phyloP scores from a whole-genome alignment of 1,140 invertebrate genomes.

The Stegodyphus dumicola region DNA sequence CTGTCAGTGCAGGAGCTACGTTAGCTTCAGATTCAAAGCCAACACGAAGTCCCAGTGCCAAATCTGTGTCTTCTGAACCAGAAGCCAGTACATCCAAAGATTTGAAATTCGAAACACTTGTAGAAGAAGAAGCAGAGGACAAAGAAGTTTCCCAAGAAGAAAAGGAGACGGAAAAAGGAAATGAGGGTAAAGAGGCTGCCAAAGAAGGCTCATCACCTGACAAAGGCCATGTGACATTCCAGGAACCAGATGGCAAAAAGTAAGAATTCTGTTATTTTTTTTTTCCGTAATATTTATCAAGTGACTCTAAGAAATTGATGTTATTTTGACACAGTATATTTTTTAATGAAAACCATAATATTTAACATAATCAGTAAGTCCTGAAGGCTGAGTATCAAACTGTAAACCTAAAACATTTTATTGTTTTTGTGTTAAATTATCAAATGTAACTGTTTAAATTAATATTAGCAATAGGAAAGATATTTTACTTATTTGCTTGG shows the following conservation, averaged over 20 bases:
- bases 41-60: slow-evolving; percentile 18
- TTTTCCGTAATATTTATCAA: not conserved
- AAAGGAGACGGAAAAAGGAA: not conserved
- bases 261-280: not conserved
- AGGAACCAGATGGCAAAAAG: slow-evolving; percentile 2
- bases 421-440: too few relatives aligned
- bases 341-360: too few relatives aligned
- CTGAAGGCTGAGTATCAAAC: too few relatives aligned
- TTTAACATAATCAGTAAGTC: too few relatives aligned
- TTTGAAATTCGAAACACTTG: slow-evolving; percentile 38
- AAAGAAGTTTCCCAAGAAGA: not conserved
- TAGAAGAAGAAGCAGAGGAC: slow-evolving; percentile 30
- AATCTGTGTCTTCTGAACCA: slow-evolving; percentile 48
- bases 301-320: not conserved
- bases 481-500: too few relatives aligned
- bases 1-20: slow-evolving; percentile 28
- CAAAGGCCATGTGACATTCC: slow-evolving; percentile 32
- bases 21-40: slow-evolving; percentile 1
- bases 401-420: too few relatives aligned
- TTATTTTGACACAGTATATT: too few relatives aligned
- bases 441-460: too few relatives aligned
- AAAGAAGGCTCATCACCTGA: slow-evolving; percentile 3
- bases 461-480: too few relatives aligned
- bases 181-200: not conserved
- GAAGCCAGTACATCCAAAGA: slow-evolving; percentile 31